Evolutionary conservation across 2,888 invertebrate species (phyloP), one percentile per base, ranked within the genome.

Genomic region (Atethmia centrago): DNA sequence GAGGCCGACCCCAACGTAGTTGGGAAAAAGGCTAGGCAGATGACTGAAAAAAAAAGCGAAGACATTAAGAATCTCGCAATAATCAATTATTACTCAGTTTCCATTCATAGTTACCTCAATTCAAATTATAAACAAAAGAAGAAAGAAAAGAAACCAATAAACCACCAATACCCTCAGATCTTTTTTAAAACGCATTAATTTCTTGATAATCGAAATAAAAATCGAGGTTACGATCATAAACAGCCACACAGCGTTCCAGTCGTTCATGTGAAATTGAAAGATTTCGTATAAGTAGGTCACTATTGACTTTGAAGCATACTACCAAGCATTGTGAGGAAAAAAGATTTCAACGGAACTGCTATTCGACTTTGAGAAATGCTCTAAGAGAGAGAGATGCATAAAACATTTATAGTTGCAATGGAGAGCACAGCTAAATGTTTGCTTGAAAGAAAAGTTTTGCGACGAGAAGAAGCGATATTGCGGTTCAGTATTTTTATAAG

Each of bases 241-340:
- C 65, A 63, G 67, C 47, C 56, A 67, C 81, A 70, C 55, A 85
- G 53, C 71, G 68, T 74, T 74, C 68, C 61, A 77, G 59, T n/a
- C n/a, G n/a, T 82, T 85, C 66, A 72, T 67, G 59, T 58, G 72
- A 75, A 76, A 84, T 82, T 82, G 72, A 82, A 82, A 84, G 82
- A 84, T 84, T 82, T 58, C 68, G 61, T 75, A 84, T 79, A 62
- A 82, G 59, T 82, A 80, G 82, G 82, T 84, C 82, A 70, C 76
- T 69, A 82, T 82, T 82, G 82, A 80, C 82, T 84, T 84, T 76
- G 82, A 84, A 75, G 76, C 75, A 79, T 51, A 59, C 75, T 66
- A 58, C 55, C 67, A 66, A 55, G 80, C 80, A 84, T 82, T 80
- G 81, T 84, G 69, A 28, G 49, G 58, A 71, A 75, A 81, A 84